Base-by-base conservation (phyloP, 2,797 vertebrate species). In the Acipenser oxyrinchus region DNA sequence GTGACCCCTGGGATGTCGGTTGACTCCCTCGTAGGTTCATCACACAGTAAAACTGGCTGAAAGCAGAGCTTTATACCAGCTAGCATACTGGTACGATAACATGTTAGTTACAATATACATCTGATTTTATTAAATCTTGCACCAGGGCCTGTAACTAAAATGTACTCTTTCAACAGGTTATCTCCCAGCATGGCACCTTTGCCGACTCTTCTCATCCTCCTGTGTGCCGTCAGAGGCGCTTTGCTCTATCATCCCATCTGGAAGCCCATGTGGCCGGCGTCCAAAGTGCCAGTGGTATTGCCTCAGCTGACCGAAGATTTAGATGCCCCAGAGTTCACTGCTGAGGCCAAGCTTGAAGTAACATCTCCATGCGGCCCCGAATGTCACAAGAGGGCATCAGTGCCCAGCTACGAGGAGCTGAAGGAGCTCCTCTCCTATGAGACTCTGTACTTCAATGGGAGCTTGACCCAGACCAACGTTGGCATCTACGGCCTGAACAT, bases 201-300 rank as follows among this genome's bases (percentile, higher is more conserved):
- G 10, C 78, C 78, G 49, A 72, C 75, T 49, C 68, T 87, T 51
- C 76, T 93, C 70, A 69, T 92, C 59, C 75, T 88, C 62, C 80
- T 94, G 66, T 83, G 86, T 62, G 73, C 79, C 7, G 73, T 83
- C 10, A 77, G 79, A 66, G 79, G 77, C 67, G 79, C 71, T 76
- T 63, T 78, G 51, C 70, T 79, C 53, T 79, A 78, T 15, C 64
- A 67, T 65, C 8, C 80, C 60, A 77, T 81, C 58, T 90, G 82
- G 80, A 90, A 85, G 50, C 92, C 91, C 55, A 91, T 87, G 15
- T 99, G 96, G 96, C 84, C 93, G 0, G 82, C 87, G 59, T 94
- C 94, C 81, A 93, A 82, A 60, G 86, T 98, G 76, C 96, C 96
- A 0, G 91, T 95, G 15, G 81, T 99, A 75, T 81, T 97, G 68